Conservation (phyloP, 2,113 vertebrate species). For the Rhinoptilus africanus region DNA sequence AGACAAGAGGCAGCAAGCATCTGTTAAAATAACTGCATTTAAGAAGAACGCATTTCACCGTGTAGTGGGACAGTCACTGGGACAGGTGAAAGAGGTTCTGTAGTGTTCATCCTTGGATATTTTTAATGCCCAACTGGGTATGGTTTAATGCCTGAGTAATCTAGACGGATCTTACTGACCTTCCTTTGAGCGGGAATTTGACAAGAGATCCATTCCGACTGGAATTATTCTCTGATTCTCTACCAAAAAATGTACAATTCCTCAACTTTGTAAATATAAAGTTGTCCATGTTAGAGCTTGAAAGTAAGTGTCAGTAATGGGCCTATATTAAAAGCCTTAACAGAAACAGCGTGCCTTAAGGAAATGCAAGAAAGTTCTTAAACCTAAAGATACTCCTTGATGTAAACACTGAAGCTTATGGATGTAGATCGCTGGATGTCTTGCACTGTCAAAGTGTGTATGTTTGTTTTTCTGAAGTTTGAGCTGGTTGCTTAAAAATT, state of each 20-base stretch:
- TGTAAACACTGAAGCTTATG: background rate
- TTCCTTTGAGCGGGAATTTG: background rate
- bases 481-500: background rate
- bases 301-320: background rate
- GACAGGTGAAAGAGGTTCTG: background rate
- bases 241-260: background rate
- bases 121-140: background rate
- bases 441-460: background rate
- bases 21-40: background rate
- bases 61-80: background rate
- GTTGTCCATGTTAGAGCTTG: background rate
- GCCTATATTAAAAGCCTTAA: background rate
- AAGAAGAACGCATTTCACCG: accelerated
- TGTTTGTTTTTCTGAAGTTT: background rate
- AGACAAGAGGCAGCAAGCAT: background rate
- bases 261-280: background rate
- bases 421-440: background rate
- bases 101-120: background rate
- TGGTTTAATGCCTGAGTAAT: background rate
- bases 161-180: background rate
- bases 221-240: background rate
- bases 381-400: background rate
- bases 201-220: background rate
- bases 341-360: background rate
- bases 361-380: background rate